Evolutionary conservation across 2,797 vertebrate species (phyloP), one percentile per base, ranked within the genome.

Genomic region (Micrastur ruficollis): DNA sequence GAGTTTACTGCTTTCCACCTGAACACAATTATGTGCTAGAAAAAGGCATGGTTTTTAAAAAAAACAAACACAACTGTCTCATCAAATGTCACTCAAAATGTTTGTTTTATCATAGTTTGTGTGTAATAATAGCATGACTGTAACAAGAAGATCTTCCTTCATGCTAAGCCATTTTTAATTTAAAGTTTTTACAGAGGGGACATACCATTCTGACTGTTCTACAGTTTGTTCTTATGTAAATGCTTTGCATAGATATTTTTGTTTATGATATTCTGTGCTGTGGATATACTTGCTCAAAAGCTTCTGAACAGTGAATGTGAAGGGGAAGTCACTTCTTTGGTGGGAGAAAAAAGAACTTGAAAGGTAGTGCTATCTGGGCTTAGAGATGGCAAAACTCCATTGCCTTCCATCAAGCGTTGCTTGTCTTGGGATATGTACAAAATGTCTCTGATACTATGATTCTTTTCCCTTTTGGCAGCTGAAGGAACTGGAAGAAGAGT

Each of bases 401-500:
- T 56, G 66, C 59, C 42, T 68, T 72, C 20, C 8, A 5, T 74
- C 22, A 38, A 62, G 26, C 0, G 1, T 73, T 56, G 4, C 12
- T 79, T 84, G 47, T 47, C 18, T 38, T 90, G 31, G 2, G 17
- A 0, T 46, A 5, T 14, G 14, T 84, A 26, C 27, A 23, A n/a
- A 44, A 59, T 20, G 23, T 81, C 21, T 86, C 21, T 23, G 53
- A 44, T 63, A 14, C 0, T 0, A 40, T 53, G 26, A 38, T 68
- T 86, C 20, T 82, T 87, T 55, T 72, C 32, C 25, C 52, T 82
- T 67, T 74, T 97, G 95, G 3, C 88, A 99, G 99, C 97, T 99
- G 74, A 99, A 99, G 97, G 99, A 99, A 74, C 96, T 99, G 81
- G 99, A 99, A 97, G 99, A 99, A 97, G 99, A 99, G 96, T 99